phyloP scores from a whole-genome alignment of 2,888 invertebrate genomes.

The Chrysolina americana region DNA sequence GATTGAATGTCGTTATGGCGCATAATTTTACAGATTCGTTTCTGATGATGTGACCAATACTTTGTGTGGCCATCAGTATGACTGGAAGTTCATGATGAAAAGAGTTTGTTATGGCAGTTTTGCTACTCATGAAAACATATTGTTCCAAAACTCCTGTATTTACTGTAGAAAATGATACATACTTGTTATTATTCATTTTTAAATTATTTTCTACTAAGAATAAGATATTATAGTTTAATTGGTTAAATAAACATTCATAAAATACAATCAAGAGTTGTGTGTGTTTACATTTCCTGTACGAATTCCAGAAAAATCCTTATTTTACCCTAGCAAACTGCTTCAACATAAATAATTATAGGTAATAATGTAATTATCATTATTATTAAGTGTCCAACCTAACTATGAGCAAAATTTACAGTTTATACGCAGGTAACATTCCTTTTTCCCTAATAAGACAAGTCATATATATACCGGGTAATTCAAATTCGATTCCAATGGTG shows the following conservation, averaged over 20 bases:
- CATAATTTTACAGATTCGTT: not conserved
- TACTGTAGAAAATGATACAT: slow-evolving; percentile 38
- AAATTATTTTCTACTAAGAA: slow-evolving; percentile 60
- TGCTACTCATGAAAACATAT: slow-evolving; percentile 28
- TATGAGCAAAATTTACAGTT: no score
- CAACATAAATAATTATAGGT: no score
- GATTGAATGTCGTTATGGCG: not conserved
- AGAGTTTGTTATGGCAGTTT: slow-evolving; percentile 23
- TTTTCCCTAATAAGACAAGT: no score
- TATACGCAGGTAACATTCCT: no score
- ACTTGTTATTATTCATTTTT: slow-evolving; percentile 56
- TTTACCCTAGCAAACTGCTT: no score
- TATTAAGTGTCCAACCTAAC: not conserved
- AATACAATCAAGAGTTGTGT: slow-evolving; percentile 21
- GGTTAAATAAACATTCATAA: slow-evolving; percentile 61
- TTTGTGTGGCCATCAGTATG: not conserved
- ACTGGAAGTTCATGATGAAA: not conserved
- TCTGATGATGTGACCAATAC: not conserved
- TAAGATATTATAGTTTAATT: slow-evolving; percentile 59
- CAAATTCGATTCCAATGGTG: no score
- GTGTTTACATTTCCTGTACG: not conserved
- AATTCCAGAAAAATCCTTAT: not conserved
- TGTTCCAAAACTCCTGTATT: slow-evolving; percentile 43
- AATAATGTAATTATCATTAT: no score
- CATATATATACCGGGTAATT: no score